Evolutionary conservation across 2,797 vertebrate species (phyloP).

Genomic region (Diglossa cyanea): DNA sequence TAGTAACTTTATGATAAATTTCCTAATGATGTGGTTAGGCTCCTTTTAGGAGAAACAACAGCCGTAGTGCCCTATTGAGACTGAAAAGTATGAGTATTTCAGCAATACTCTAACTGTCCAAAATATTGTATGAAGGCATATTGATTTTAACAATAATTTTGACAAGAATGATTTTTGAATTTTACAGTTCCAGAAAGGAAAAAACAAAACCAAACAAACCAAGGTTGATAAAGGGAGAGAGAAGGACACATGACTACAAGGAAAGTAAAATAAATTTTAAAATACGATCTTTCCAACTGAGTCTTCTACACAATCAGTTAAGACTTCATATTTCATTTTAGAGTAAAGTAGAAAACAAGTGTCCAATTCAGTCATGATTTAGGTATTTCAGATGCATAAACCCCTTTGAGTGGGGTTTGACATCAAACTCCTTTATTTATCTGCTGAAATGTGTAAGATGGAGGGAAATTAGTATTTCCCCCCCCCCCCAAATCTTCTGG

Average conservation of each 20-base stretch:
- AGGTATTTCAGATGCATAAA: not conserved
- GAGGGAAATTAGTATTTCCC: rapidly evolving
- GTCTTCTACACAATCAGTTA: not conserved
- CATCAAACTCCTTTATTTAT: not conserved
- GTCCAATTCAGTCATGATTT: not conserved
- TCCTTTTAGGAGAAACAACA: not conserved
- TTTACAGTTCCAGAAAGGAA: not conserved
- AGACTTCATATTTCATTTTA: not conserved
- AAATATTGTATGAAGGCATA: not conserved
- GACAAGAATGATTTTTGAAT: not conserved
- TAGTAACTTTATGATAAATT: not conserved
- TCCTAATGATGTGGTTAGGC: not conserved
- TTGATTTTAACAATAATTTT: not conserved
- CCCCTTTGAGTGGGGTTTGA: not conserved
- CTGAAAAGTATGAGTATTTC: not conserved
- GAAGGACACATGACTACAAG: not conserved
- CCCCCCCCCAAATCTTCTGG: not conserved
- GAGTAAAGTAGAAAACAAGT: not conserved
- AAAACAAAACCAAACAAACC: not conserved
- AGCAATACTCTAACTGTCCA: not conserved
- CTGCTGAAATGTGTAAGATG: not conserved
- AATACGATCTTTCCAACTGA: not conserved
- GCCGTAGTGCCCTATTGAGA: rapidly evolving
- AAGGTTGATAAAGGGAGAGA: not conserved
- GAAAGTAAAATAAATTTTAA: not conserved